Base-by-base conservation (phyloP, 2,888 invertebrate genomes). In the Galerucella calmariensis region DNA sequence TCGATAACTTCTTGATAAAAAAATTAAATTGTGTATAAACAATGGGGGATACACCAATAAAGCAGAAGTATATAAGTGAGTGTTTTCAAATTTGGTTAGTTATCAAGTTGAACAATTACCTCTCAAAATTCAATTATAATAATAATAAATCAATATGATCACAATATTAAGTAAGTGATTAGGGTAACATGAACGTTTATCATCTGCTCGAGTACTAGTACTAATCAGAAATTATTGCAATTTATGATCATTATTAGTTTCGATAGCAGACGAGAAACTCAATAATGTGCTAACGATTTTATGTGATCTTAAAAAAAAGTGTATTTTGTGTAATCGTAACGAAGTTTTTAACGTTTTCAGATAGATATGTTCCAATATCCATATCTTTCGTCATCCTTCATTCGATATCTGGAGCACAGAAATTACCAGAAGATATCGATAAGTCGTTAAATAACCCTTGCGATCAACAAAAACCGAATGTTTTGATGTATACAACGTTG, bases 41-140 rank as follows among this genome's bases (percentile, higher is more conserved):
- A 16, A 53, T 53, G 44, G 63, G 63, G 63, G 63, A 65, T 65
- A 65, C 12, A 65, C 63, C 46, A 12, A 46, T 46, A 16, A 16
- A 12, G 14, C 20, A 10, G 6, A 44, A 44, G 6, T 41, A 65
- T 65, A 65, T 65, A 65, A 65, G 61, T 35, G 27, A 12, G 14
- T 35, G 61, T 35, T 61, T n/a, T 27, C 35, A 27, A 61, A 61
- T 35, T 35, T 4, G 8, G 14, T 35, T 61, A 0, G 35, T 10
- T 35, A 61, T 27, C 14, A 61, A 35, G 58, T 20, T 24, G 58
- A 59, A 24, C 12, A 11, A n/a, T 8, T 41, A 41, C 35, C 35
- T 48, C 48, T 48, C 14, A 51, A 8, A 51, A 51, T n/a, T n/a
- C 8, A 14, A n/a, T 8, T 16, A 56, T 56, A 10, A 56, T 10